Evolutionary conservation across 1,140 invertebrate species (phyloP).

Genomic region (Oncopodura yosiiana): DNA sequence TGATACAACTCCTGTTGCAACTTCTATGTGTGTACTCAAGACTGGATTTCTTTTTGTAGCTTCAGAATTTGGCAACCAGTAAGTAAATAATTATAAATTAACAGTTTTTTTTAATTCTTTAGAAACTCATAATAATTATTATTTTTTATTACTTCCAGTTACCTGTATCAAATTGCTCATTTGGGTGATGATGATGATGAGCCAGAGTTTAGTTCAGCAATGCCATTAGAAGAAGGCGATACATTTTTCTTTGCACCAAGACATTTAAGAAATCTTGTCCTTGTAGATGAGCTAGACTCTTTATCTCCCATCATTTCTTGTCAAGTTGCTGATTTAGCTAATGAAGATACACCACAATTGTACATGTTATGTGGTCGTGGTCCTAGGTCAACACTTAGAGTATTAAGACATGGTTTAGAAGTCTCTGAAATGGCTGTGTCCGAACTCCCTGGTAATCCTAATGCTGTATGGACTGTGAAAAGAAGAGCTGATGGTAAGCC

Average conservation of each 20-base stretch:
- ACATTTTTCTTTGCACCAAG: slow-evolving; percentile 98
- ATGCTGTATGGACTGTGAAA: slow-evolving; percentile 99
- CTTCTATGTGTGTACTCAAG: slow-evolving; percentile 94
- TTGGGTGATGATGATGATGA: slow-evolving; percentile 99
- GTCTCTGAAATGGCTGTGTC: slow-evolving; percentile 99
- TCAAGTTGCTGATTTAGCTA: slow-evolving; percentile 68
- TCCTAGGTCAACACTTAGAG: slow-evolving; percentile 80
- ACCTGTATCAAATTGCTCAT: slow-evolving; percentile 97
- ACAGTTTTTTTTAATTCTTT: slow-evolving; percentile 14
- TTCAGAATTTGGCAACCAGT: slow-evolving; percentile 99
- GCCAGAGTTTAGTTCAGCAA: slow-evolving; percentile 95
- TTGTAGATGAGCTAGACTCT: slow-evolving; percentile 97
- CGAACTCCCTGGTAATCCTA: slow-evolving; percentile 96
- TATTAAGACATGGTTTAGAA: slow-evolving; percentile 93
- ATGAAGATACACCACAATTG: slow-evolving; percentile 97
- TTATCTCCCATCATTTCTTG: slow-evolving; percentile 85
- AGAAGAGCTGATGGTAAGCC: slow-evolving; percentile 82
- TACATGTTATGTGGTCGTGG: slow-evolving; percentile 93
- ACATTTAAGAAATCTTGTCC: slow-evolving; percentile 84
- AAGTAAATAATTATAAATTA: slow-evolving; percentile 46
- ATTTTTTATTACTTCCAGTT: slow-evolving; percentile 51
- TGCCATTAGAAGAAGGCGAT: slow-evolving; percentile 96
- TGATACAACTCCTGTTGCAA: slow-evolving; percentile 94
- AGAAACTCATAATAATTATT: not conserved
- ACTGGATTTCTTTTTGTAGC: slow-evolving; percentile 98